Evolutionary conservation across 2,888 invertebrate genomes (phyloP).

Genomic region (Prosapia bicincta): DNA sequence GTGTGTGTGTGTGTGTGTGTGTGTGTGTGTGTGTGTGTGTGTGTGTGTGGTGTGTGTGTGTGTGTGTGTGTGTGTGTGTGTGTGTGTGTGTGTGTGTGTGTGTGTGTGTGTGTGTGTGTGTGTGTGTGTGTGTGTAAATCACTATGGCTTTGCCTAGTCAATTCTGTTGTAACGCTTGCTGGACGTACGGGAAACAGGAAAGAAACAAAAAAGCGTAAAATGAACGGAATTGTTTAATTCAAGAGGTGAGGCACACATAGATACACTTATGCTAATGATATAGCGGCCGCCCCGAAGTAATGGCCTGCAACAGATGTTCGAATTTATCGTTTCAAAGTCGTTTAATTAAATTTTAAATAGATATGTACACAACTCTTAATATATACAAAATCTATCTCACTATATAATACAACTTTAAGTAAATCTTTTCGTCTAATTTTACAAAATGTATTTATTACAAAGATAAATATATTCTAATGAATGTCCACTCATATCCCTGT

Average conservation of each 20-base stretch:
- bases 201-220: not conserved
- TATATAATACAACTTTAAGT: not conserved
- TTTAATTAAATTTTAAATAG: not conserved
- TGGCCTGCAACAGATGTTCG: not conserved
- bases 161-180: too few species aligned
- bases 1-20: too few species aligned
- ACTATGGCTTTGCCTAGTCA: too few species aligned
- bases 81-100: too few species aligned
- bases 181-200: not conserved
- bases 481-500: not conserved
- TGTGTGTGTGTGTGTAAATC: too few species aligned
- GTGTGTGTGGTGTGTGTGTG: too few species aligned
- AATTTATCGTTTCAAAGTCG: not conserved
- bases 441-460: not conserved
- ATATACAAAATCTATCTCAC: not conserved
- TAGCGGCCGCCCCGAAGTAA: constrained; percentile 4
- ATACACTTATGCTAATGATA: constrained; percentile 28
- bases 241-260: constrained; percentile 19
- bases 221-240: not conserved
- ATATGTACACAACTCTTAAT: not conserved
- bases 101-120: too few species aligned
- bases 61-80: too few species aligned
- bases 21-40: too few species aligned
- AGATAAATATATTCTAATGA: not conserved
- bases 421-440: not conserved